Evolutionary conservation across 2,113 vertebrate genomes (phyloP).

Genomic region (Gobiocypris rarus): DNA sequence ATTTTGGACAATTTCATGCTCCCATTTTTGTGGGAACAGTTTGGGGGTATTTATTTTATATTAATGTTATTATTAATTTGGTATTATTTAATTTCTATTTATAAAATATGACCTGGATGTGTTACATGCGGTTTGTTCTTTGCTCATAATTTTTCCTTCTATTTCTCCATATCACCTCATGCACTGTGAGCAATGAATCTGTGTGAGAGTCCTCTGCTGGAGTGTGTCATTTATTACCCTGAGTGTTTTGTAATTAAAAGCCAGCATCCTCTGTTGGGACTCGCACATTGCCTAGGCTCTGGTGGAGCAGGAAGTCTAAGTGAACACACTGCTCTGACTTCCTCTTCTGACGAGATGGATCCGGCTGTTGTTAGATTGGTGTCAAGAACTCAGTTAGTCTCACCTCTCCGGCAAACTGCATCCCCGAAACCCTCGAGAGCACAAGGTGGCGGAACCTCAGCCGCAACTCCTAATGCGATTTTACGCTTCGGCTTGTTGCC

Average conservation of each 20-base stretch:
- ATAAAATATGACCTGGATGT: not conserved
- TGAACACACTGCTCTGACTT: not conserved
- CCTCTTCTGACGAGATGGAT: not conserved
- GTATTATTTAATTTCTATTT: no score
- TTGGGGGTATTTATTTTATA: no score
- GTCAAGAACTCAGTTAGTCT: conserved; percentile 9
- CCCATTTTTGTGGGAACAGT: no score
- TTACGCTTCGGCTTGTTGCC: conserved; percentile 47
- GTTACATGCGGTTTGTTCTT: not conserved
- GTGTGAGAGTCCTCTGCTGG: not conserved
- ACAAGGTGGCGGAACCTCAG: conserved; percentile 13
- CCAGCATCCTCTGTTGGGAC: not conserved
- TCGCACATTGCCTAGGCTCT: not conserved
- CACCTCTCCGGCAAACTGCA: not conserved
- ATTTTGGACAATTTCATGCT: no score
- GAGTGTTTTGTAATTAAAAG: conserved; percentile 32
- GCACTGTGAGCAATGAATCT: not conserved
- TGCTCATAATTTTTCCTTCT: not conserved
- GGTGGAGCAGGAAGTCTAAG: not conserved
- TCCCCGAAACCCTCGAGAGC: not conserved
- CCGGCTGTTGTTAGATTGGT: conserved; percentile 8
- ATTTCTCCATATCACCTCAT: not conserved
- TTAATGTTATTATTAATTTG: no score
- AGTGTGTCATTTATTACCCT: not conserved
- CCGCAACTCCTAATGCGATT: conserved; percentile 53